phyloP scores from a whole-genome alignment of 2,888 invertebrate genomes.

The Aleiodes alternator region DNA sequence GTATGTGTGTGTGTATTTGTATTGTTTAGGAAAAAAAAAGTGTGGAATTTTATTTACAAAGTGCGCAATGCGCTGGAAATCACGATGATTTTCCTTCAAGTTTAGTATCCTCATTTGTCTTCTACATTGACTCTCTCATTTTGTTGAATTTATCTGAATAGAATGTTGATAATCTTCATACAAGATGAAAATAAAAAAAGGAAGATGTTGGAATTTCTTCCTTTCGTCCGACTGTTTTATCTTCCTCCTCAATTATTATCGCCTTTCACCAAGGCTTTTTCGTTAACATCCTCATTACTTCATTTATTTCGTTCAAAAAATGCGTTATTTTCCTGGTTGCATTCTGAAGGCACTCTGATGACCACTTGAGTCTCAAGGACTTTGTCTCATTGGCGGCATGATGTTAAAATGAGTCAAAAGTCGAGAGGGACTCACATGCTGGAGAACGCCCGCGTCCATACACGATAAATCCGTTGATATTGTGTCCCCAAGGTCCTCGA shows the following conservation, averaged over 20 bases:
- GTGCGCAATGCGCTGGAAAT: slow-evolving; percentile 65
- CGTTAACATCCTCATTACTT: background rate
- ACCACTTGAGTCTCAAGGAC: slow-evolving; percentile 1
- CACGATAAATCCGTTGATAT: slow-evolving; percentile 9
- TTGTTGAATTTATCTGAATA: slow-evolving; percentile 39
- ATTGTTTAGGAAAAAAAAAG: slow-evolving; percentile 37
- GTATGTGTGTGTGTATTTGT: slow-evolving; percentile 39
- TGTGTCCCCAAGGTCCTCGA: too few species aligned
- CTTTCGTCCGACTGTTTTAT: slow-evolving; percentile 15
- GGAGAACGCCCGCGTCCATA: slow-evolving; percentile 47
- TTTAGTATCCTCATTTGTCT: slow-evolving; percentile 51
- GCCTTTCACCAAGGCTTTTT: background rate
- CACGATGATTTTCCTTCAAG: slow-evolving; percentile 63
- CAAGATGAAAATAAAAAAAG: background rate
- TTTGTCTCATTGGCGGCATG: background rate
- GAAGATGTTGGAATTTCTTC: slow-evolving; percentile 12
- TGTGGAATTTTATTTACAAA: slow-evolving; percentile 71
- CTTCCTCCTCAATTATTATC: slow-evolving; percentile 28
- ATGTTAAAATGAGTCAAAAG: background rate
- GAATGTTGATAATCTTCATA: slow-evolving; percentile 32
- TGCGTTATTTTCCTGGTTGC: background rate
- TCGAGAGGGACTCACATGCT: slow-evolving; percentile 8
- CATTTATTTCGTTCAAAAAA: background rate
- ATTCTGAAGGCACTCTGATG: slow-evolving; percentile 5
- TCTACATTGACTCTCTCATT: slow-evolving; percentile 52